These are phyloP conservation scores for Anguilla pacifica DNA, from an alignment of 2,797 vertebrate species.

Conservation along the genomic window DNA sequence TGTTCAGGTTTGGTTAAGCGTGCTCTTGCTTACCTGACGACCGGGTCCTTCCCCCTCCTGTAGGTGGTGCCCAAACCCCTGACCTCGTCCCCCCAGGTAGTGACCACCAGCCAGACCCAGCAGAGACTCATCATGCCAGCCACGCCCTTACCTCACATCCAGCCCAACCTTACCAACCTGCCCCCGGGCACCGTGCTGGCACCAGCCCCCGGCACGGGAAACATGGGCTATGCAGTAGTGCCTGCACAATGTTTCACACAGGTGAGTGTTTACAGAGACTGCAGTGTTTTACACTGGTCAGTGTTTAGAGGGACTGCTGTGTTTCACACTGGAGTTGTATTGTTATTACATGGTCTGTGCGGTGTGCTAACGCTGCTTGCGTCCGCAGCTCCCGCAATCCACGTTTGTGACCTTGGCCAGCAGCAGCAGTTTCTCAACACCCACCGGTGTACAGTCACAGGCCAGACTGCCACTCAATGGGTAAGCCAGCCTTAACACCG, in stretches of 20 bases:
- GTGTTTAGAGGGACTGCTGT: background rate
- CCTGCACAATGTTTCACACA: conserved; percentile 98
- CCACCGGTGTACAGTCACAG: conserved; percentile 87
- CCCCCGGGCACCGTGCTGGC: conserved; percentile 91
- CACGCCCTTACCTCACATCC: conserved; percentile 91
- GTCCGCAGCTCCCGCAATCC: conserved; percentile 85
- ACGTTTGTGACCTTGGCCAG: conserved; percentile 91
- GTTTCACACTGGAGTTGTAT: background rate
- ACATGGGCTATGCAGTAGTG: conserved; percentile 91
- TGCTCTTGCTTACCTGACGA: background rate
- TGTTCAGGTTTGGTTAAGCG: background rate
- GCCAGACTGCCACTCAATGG: conserved; percentile 91
- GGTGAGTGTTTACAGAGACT: conserved; percentile 63
- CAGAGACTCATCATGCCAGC: conserved; percentile 98
- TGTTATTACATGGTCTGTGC: background rate
- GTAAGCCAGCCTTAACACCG: conserved; percentile 66
- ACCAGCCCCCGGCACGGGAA: conserved; percentile 87
- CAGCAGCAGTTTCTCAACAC: conserved; percentile 82
- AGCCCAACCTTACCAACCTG: conserved; percentile 95
- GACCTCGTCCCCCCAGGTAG: conserved; percentile 81
- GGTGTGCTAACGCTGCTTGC: conserved; percentile 6
- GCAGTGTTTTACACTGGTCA: background rate
- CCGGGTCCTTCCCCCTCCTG: conserved; percentile 29
- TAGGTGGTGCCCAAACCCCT: conserved; percentile 91
- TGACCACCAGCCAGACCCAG: conserved; percentile 87